Base-by-base conservation (phyloP, 2,888 invertebrate genomes). In the Polymixis flavicincta region DNA sequence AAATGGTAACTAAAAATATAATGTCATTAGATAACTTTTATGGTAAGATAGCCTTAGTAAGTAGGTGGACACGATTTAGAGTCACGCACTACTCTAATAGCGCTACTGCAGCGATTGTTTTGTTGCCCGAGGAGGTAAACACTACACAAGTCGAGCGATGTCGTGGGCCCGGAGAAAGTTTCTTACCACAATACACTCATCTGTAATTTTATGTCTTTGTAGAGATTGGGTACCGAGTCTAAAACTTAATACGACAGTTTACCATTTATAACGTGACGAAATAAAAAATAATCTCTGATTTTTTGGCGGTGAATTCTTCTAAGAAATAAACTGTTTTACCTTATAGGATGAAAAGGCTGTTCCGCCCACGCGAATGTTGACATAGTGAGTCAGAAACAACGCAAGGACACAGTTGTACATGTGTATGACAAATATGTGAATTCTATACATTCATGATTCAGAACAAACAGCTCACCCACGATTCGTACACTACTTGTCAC, bases 311-410 rank as follows among this genome's bases (percentile, higher is more conserved):
- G 59, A 71, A 77, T 83, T 80, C 84, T 84, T 80, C 85, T 76
- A 83, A 73, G 82, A 81, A 85, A 82, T 74, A 84, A 88, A 87
- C 83, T 61, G 89, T 88, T 86, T 88, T 85, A 80, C 93, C 94
- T 92, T 93, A 92, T 91, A 84, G 89, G 91, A 90, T 85, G 78
- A 90, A 92, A 93, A 94, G 93, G 93, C 91, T 93, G 92, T 92
- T 92, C 94, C 95, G 92, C 96, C 95, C 91, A 94, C 95, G 91
- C 92, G 88, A 91, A 92, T 92, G 92, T 96, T 95, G 94, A 93
- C 92, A 92, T 88, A 93, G 92, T 96, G 96, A 96, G 94, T 96
- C 96, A 96, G 93, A 90, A 89, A 90, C 86, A 90, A 92, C 92
- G 91, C 96, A 96, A 96, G 96, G 96, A 95, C 95, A 91, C 79